Evolutionary conservation across 2,797 vertebrate species (phyloP).

Genomic region (Anniella stebbinsi): DNA sequence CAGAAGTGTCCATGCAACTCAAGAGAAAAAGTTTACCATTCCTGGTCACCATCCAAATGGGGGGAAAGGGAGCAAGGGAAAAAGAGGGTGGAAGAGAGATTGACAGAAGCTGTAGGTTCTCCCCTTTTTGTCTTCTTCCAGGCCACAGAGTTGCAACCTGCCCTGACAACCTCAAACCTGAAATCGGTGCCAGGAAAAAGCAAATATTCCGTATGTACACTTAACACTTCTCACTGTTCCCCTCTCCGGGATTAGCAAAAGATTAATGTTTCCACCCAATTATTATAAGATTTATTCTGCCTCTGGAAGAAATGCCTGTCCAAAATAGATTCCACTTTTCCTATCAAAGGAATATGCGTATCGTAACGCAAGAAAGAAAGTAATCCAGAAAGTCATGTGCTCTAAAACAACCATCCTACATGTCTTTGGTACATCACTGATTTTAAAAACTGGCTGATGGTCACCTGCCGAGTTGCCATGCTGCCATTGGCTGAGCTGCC

Average conservation of each 20-base stretch:
- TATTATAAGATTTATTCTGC: slow-evolving; percentile 66
- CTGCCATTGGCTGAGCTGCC: background rate
- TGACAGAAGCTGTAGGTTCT: slow-evolving; percentile 44
- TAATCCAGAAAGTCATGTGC: background rate
- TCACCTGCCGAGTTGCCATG: background rate
- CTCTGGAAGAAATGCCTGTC: slow-evolving; percentile 54
- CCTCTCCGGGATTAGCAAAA: slow-evolving; percentile 61
- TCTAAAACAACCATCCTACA: background rate
- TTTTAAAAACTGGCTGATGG: background rate
- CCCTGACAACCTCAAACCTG: slow-evolving; percentile 29
- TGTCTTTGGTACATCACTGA: background rate
- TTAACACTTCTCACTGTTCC: slow-evolving; percentile 66
- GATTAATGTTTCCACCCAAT: slow-evolving; percentile 38
- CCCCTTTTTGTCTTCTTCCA: slow-evolving; percentile 60
- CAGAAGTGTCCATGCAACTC: background rate
- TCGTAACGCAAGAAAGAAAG: background rate
- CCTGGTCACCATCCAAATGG: background rate
- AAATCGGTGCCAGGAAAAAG: slow-evolving; percentile 53
- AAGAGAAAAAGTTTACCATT: background rate
- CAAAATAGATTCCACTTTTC: slow-evolving; percentile 25
- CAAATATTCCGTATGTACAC: slow-evolving; percentile 16
- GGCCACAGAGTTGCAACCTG: slow-evolving; percentile 60
- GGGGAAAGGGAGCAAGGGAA: slow-evolving; percentile 6
- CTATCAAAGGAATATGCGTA: background rate
- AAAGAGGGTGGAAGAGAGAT: slow-evolving; percentile 54